phyloP scores from a whole-genome alignment of 1,140 invertebrate genomes.

The Riptortus pedestris region DNA sequence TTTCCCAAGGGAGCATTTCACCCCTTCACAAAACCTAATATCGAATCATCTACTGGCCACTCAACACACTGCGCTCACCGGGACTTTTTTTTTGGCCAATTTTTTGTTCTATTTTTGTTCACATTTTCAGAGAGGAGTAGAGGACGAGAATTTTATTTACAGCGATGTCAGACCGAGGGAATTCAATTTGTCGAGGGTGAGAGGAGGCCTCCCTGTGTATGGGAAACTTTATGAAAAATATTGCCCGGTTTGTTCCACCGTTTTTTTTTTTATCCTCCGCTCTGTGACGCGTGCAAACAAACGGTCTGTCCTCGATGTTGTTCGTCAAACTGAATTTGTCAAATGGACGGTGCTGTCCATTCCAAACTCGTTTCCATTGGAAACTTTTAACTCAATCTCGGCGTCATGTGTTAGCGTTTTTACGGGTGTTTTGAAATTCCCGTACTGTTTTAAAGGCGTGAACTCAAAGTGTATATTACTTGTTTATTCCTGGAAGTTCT shows the following conservation, averaged over 20 bases:
- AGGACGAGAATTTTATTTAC: slow-evolving; percentile 8
- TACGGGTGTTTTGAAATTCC: too few species aligned
- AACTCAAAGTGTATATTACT: too few species aligned
- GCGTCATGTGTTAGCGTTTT: too few species aligned
- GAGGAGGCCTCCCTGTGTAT: neutral
- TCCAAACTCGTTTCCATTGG: too few species aligned
- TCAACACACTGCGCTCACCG: too few species aligned
- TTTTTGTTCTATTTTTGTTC: neutral
- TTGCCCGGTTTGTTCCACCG: neutral
- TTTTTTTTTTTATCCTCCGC: neutral
- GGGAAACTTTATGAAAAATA: neutral
- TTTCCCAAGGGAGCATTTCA: neutral
- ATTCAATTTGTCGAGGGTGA: slow-evolving; percentile 1
- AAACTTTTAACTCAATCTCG: too few species aligned
- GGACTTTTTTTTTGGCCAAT: neutral
- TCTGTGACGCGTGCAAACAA: too few species aligned
- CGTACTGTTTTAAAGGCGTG: too few species aligned
- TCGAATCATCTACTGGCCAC: slow-evolving; percentile 10
- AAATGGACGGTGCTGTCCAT: too few species aligned
- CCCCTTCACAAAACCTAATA: slow-evolving; percentile 13
- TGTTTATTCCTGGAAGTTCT: too few species aligned
- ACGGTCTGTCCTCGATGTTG: too few species aligned
- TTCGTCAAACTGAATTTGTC: too few species aligned
- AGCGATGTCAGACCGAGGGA: neutral
- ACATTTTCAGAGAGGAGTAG: neutral